Base-by-base conservation (phyloP, 2,113 vertebrate genomes). In the Indicator maculatus region DNA sequence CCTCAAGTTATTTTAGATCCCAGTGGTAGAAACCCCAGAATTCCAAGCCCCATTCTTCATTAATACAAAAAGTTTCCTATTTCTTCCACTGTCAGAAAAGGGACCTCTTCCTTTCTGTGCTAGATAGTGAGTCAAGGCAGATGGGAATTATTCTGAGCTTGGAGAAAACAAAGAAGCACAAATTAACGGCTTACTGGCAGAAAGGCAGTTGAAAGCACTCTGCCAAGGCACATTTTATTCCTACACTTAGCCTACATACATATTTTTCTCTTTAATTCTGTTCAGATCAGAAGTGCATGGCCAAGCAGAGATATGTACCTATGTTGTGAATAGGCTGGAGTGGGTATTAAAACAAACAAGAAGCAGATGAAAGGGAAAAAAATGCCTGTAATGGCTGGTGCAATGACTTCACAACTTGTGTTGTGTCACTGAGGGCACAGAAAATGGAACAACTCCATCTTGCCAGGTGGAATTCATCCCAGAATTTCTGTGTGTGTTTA, bases 141-240 rank as follows among this genome's bases (percentile, higher is more conserved):
- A 97, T 95, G 96, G 93, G 90, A 96, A 95, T 96, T 97, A 95
- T 96, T 95, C 92, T 93, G 72, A 96, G 91, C 95, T 83, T 95
- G 84, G 81, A 95, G 95, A 96, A 97, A 97, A 95, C 93, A 97
- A 95, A 87, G 94, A 44, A 93, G 81, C 71, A 93, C 95, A 96
- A 96, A 96, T 97, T 97, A 98, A 97, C 94, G 90, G 91, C 59
- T 88, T 96, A 79, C 92, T 96, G 93, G 95, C 91, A 97, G 93
- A 80, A 91, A 95, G 81, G 82, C 83, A 63, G 50, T 93, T 86
- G 93, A 33, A 95, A 96, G 80, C 58, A 72, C 47, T 96, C 94
- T 95, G 91, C 81, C 88, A 94, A 63, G 86, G 67, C 83, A 78
- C 75, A 89, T 88, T 97, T 96, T 90, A 96, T 93, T 96, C 91